These are phyloP conservation scores for Meda fulgida DNA, from an alignment of 2,797 vertebrate genomes.

Conservation along the genomic window DNA sequence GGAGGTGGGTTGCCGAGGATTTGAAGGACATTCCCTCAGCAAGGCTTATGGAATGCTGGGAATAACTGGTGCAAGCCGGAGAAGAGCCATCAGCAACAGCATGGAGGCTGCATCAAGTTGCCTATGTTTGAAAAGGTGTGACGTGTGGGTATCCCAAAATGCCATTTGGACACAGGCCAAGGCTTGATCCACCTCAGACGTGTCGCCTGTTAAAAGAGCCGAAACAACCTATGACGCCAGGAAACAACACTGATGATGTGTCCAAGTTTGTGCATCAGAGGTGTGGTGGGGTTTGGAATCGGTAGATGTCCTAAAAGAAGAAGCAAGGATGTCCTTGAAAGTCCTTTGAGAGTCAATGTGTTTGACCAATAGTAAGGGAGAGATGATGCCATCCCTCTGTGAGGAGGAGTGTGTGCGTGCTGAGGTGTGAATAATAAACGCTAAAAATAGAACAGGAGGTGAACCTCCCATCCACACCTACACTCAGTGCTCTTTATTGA, in stretches of 20 bases:
- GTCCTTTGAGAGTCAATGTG: conserved; percentile 64
- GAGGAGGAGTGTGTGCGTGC: conserved; percentile 44
- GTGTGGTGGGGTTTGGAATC: not conserved
- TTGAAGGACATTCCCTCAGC: not conserved
- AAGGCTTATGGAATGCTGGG: not conserved
- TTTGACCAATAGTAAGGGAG: conserved; percentile 32
- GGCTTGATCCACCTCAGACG: not conserved
- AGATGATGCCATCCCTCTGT: conserved; percentile 11
- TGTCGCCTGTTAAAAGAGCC: not conserved
- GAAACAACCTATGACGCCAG: not conserved
- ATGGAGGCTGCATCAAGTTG: not conserved
- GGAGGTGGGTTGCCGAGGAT: not conserved
- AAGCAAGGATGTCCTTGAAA: conserved; percentile 70
- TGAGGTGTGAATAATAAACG: conserved; percentile 54
- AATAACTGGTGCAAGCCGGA: not conserved
- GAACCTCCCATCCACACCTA: conserved; percentile 54
- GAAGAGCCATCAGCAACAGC: not conserved
- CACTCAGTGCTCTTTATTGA: conserved; percentile 35
- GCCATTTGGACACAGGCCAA: not conserved
- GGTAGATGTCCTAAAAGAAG: conserved; percentile 55
- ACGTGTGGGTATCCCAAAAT: not conserved
- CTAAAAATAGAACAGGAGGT: conserved; percentile 61
- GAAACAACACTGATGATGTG: not conserved
- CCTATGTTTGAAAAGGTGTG: not conserved
- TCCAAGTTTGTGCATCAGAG: not conserved